Evolutionary conservation across 2,113 vertebrate species (phyloP).

Genomic region (Oncorhynchus clarkii): DNA sequence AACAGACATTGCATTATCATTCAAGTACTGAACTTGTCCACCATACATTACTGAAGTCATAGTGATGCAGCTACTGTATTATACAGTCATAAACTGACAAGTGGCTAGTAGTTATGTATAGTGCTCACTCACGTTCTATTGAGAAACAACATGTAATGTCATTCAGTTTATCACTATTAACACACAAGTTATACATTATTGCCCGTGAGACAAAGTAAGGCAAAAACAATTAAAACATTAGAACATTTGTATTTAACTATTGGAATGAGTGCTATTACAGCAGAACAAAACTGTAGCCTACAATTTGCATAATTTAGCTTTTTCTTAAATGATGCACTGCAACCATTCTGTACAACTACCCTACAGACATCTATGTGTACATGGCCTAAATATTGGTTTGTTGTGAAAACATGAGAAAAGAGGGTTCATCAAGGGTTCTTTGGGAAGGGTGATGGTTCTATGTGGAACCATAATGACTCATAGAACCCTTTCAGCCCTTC

Average conservation of each 20-base stretch:
- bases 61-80: neutral
- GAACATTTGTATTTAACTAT: too few relatives aligned
- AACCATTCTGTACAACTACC: neutral
- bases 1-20: neutral
- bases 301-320: conserved; percentile 3
- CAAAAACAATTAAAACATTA: neutral
- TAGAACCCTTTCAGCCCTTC: too few relatives aligned
- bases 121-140: neutral
- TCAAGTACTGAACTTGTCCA: neutral
- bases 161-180: neutral
- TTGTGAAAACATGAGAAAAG: too few relatives aligned
- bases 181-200: neutral
- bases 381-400: too few relatives aligned
- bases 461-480: too few relatives aligned
- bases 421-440: too few relatives aligned
- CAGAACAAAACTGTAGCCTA: neutral
- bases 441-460: too few relatives aligned
- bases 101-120: neutral
- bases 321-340: neutral
- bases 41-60: neutral
- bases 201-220: neutral
- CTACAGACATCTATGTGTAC: neutral
- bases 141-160: neutral
- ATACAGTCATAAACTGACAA: neutral
- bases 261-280: neutral